phyloP scores from a whole-genome alignment of 92 coral and sea anemone species.

The Pocillopora grandis region DNA sequence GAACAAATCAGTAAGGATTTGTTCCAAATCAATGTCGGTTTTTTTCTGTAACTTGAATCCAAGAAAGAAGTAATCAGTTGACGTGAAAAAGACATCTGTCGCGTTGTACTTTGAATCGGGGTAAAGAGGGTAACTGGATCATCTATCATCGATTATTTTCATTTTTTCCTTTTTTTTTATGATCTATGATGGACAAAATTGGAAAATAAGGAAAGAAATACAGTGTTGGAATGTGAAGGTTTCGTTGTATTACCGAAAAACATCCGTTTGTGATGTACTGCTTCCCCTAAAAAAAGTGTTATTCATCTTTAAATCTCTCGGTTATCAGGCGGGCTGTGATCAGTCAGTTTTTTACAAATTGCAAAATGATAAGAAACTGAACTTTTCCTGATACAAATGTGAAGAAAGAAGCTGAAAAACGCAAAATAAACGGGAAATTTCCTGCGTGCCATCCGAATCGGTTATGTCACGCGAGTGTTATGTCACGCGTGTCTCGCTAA shows the following conservation, averaged over 20 bases:
- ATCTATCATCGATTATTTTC: neutral
- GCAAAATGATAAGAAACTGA: neutral
- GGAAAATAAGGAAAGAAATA: neutral
- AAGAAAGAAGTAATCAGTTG: neutral
- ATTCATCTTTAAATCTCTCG: too few species aligned
- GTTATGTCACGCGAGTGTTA: conserved; percentile 12
- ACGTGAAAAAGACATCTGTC: neutral
- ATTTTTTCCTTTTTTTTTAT: neutral
- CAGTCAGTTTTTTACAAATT: too few species aligned
- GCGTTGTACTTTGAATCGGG: neutral
- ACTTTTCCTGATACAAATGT: neutral
- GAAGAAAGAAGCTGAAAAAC: too few species aligned
- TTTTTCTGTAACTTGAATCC: neutral
- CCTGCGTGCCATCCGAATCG: too few species aligned
- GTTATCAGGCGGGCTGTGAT: too few species aligned
- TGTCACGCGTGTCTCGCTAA: neutral
- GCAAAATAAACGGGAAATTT: too few species aligned
- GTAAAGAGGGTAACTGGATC: neutral
- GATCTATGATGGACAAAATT: neutral
- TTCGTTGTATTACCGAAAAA: too few species aligned
- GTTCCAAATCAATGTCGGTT: neutral
- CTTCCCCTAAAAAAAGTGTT: too few species aligned
- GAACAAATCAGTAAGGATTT: neutral
- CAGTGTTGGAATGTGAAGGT: neutral
- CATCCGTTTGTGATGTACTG: too few species aligned